Base-by-base conservation (phyloP, 2,888 invertebrate genomes). In the Bruchidius siliquastri region DNA sequence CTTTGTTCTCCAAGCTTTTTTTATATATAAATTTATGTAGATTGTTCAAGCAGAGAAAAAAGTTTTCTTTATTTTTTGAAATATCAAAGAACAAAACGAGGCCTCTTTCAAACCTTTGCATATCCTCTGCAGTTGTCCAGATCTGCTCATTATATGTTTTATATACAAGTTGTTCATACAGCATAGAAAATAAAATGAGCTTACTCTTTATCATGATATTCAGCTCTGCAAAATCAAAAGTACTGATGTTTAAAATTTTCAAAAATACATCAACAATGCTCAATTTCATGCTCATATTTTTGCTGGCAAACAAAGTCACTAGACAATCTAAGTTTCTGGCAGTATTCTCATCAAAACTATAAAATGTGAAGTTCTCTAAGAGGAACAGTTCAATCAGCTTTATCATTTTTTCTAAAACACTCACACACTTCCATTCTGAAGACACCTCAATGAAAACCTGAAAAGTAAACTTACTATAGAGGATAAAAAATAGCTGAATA, bases 151-250 rank as follows among this genome's bases (percentile, higher is more conserved):
- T 26, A 20, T 81, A 84, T 66, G 82, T 76, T 69, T 82, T 77
- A 77, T 83, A 82, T 68, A 81, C 72, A 66, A 81, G 79, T 74
- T 81, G 80, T 77, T 85, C 84, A 71, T 84, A 79, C 26, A 81
- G 76, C 10, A 77, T 79, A 30, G 74, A 74, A 71, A 81, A 78
- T 21, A 73, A 69, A 67, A 73, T 66, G 32, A 82, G 74, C 74
- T 78, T 80, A 18, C 71, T 69, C 30, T 70, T 71, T 13, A 82
- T 75, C 68, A 77, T 71, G n/a, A 69, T 49, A 20, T 77, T 72
- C 69, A 77, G 80, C 21, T 79, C 76, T 49, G 79, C 73, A 67
- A 79, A 71, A 72, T 75, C 71, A 70, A 77, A 76, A 68, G 76
- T 69, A 68, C 74, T 30, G 69, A 74, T 79, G 71, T 75, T 72